Evolutionary conservation across 92 coral and sea anemone genomes (phyloP).

Genomic region (Epizoanthus illoricatus): DNA sequence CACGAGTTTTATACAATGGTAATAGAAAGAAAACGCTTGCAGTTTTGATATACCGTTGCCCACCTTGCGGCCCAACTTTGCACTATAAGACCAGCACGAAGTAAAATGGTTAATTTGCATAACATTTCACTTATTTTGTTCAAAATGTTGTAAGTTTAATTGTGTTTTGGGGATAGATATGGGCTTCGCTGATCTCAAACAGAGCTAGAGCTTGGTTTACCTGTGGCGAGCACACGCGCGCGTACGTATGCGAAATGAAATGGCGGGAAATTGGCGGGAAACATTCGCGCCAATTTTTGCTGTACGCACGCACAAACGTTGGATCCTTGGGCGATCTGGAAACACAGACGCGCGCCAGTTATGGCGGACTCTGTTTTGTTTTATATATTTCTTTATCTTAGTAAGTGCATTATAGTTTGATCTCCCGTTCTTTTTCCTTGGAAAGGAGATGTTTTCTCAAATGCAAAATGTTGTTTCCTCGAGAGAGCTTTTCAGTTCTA

Average conservation of each 20-base stretch:
- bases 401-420: background rate
- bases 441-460: conserved; percentile 50
- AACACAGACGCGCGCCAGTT: background rate
- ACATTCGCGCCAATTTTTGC: conserved; percentile 57
- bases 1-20: no score
- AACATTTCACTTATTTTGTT: no score
- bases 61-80: no score
- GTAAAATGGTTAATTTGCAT: no score
- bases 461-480: conserved; percentile 86
- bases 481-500: conserved; percentile 84
- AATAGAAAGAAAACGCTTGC: no score
- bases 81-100: no score
- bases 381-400: background rate
- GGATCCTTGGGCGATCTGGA: no score
- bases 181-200: no score
- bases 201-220: background rate
- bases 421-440: background rate
- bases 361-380: background rate
- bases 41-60: no score
- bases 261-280: conserved; percentile 66
- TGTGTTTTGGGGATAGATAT: no score
- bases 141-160: no score
- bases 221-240: background rate
- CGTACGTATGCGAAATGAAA: background rate
- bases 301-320: conserved; percentile 15